These are phyloP conservation scores for Choloepus hoffmanni DNA, from an alignment of 2,113 vertebrate species.

Conservation along the genomic window DNA sequence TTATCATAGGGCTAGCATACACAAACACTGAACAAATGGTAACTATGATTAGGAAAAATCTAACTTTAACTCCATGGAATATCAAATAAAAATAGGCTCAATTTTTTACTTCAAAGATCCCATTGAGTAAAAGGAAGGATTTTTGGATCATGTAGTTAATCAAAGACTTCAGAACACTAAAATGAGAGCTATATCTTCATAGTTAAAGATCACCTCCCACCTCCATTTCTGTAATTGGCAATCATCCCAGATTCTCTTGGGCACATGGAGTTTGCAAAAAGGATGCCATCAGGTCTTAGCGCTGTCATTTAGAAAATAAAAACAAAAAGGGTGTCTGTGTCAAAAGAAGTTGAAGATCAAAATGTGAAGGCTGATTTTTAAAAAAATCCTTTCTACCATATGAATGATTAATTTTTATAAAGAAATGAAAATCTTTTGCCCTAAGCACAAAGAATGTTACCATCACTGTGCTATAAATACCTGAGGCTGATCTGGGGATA, in stretches of 20 bases:
- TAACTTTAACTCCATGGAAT: background rate
- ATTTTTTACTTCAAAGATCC: background rate
- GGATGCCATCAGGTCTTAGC: background rate
- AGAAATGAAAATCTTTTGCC: constrained; percentile 53
- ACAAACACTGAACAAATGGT: background rate
- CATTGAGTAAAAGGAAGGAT: background rate
- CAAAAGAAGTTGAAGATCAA: constrained; percentile 55
- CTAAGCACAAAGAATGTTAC: constrained; percentile 62
- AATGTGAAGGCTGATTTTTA: constrained; percentile 43
- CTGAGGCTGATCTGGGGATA: background rate
- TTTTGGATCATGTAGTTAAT: constrained; percentile 34
- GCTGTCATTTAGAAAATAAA: constrained; percentile 52
- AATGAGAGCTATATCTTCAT: background rate
- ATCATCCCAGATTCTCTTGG: constrained; percentile 17
- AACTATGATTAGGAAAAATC: constrained; percentile 3
- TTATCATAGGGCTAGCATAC: background rate
- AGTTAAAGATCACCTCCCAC: constrained; percentile 35
- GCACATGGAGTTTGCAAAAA: background rate
- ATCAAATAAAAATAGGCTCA: background rate
- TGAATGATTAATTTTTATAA: constrained; percentile 69
- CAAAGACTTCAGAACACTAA: constrained; percentile 32
- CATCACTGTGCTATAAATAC: constrained; percentile 69
- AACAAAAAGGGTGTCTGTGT: background rate
- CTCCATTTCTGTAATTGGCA: constrained; percentile 28
- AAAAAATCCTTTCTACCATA: background rate